These are phyloP conservation scores for Tachyglossus aculeatus DNA, from an alignment of 2,797 vertebrate species.

Conservation along the genomic window DNA sequence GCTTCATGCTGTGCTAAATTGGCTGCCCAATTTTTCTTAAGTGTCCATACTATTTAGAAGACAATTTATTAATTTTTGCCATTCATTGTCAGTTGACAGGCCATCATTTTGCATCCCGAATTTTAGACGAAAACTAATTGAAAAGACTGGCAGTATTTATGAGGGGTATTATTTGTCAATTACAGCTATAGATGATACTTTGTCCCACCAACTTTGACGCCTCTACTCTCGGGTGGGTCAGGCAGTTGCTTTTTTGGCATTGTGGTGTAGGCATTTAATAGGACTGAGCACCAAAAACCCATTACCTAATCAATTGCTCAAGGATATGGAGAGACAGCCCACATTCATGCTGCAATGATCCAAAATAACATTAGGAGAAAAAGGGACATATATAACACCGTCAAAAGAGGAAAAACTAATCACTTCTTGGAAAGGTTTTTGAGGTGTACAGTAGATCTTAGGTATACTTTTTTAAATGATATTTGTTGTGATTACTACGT, in stretches of 20 bases:
- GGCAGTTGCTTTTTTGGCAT: neutral
- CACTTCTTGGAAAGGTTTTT: no score
- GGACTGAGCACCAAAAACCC: slow-evolving; percentile 27
- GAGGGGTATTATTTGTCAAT: slow-evolving; percentile 93
- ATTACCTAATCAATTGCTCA: slow-evolving; percentile 45
- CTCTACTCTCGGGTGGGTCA: slow-evolving; percentile 34
- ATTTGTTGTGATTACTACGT: no score
- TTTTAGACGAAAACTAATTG: slow-evolving; percentile 91
- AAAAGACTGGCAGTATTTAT: slow-evolving; percentile 86
- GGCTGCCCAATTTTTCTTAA: slow-evolving; percentile 84
- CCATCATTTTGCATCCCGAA: slow-evolving; percentile 85
- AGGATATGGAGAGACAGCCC: slow-evolving; percentile 26
- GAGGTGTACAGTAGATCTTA: no score
- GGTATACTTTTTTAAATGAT: no score
- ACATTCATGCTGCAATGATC: neutral
- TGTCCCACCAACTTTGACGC: slow-evolving; percentile 71
- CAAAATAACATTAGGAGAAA: neutral
- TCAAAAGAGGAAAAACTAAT: no score
- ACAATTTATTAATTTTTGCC: slow-evolving; percentile 88
- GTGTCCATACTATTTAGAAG: slow-evolving; percentile 84
- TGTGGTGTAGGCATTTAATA: no score
- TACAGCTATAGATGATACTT: slow-evolving; percentile 70
- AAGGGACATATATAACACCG: neutral
- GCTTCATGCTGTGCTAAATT: slow-evolving; percentile 83
- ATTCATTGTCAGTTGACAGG: slow-evolving; percentile 89